These are phyloP conservation scores for Melanotaenia duboulayi DNA, from an alignment of 2,113 vertebrate species.

Conservation along the genomic window DNA sequence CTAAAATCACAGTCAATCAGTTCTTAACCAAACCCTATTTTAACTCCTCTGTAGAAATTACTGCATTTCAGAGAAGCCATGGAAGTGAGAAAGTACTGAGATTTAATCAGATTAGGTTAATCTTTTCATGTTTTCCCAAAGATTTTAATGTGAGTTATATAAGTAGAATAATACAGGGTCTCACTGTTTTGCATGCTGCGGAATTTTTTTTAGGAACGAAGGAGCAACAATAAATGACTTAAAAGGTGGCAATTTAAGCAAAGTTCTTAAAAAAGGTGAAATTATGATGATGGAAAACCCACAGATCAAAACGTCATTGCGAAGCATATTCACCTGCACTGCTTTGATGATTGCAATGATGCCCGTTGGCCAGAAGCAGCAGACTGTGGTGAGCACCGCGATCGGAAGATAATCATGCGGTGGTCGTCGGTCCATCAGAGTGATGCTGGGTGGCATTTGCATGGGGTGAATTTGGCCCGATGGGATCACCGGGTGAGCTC, in stretches of 20 bases:
- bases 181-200: background rate
- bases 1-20: too few species aligned
- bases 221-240: background rate
- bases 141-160: too few species aligned
- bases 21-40: too few species aligned
- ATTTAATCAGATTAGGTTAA: too few species aligned
- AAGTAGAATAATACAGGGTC: too few species aligned
- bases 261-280: constrained; percentile 1
- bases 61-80: too few species aligned
- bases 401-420: constrained; percentile 97
- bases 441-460: constrained; percentile 88
- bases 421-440: constrained; percentile 89
- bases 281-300: constrained; percentile 22
- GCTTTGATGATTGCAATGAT: constrained; percentile 96
- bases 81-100: too few species aligned
- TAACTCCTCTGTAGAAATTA: too few species aligned
- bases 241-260: constrained; percentile 10
- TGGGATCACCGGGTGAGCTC: constrained; percentile 76
- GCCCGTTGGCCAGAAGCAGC: constrained; percentile 96
- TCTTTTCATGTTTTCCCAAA: too few species aligned
- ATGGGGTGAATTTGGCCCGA: constrained; percentile 84
- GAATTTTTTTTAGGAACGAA: background rate
- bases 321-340: constrained; percentile 84
- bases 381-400: constrained; percentile 93
- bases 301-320: constrained; percentile 21